These are phyloP conservation scores for Thecophora atra DNA, from an alignment of 2,888 invertebrate genomes.

Conservation along the genomic window DNA sequence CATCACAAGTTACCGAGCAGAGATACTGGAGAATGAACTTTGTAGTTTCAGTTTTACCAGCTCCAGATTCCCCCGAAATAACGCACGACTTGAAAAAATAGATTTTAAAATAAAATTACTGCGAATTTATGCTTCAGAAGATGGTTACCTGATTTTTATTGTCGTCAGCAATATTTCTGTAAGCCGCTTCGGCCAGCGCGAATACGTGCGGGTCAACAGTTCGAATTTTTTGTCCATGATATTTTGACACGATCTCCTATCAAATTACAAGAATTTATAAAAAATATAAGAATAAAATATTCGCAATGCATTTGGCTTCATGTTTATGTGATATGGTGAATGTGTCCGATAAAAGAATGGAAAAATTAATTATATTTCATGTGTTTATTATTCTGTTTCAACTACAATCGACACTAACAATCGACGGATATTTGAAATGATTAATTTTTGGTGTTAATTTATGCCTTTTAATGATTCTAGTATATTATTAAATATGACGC, in stretches of 20 bases:
- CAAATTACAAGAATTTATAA: neutral
- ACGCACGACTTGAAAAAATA: constrained; percentile 79
- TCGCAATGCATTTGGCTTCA: neutral
- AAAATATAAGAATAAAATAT: neutral
- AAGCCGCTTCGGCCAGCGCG: constrained; percentile 89
- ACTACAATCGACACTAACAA: too few species aligned
- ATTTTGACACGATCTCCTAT: constrained; percentile 83
- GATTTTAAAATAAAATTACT: neutral
- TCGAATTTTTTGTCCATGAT: constrained; percentile 84
- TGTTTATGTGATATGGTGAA: neutral
- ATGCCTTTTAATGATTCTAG: too few species aligned
- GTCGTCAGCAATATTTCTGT: constrained; percentile 67
- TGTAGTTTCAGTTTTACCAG: constrained; percentile 93
- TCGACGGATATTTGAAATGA: too few species aligned
- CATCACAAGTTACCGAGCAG: constrained; percentile 85
- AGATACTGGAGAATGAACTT: constrained; percentile 91
- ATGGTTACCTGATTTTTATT: constrained; percentile 60
- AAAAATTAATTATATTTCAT: neutral
- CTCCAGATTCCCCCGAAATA: constrained; percentile 92
- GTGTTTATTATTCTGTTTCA: too few species aligned
- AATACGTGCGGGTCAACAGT: constrained; percentile 88
- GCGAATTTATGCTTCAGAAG: neutral
- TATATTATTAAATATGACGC: too few species aligned
- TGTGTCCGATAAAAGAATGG: neutral
- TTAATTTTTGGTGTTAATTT: too few species aligned